Percentiles rank a stretch among this genome's conserved stretches.
phyloP scores from a whole-genome alignment of 1,140 invertebrate species.

The Pogonomyrmex californicus region DNA sequence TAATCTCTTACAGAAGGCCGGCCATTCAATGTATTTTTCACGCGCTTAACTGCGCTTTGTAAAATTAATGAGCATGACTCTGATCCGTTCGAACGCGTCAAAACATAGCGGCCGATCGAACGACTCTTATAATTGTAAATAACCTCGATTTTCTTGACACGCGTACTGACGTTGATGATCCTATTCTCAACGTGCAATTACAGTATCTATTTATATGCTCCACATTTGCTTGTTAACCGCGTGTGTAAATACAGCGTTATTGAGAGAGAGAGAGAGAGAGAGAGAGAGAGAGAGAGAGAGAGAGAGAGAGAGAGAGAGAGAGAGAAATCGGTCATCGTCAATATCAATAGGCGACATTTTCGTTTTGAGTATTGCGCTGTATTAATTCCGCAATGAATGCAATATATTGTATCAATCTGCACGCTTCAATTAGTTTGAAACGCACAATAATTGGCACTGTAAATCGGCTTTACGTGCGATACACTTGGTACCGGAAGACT shows the following conservation, averaged over 20 bases:
- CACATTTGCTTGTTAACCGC: constrained; percentile 15
- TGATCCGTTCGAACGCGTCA: constrained; percentile 40
- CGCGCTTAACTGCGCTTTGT: background rate
- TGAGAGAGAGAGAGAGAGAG: background rate
- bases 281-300: no score
- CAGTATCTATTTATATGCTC: background rate
- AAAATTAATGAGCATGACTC: constrained; percentile 22
- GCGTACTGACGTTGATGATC: constrained; percentile 1
- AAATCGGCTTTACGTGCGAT: constrained; percentile 31
- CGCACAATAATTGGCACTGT: constrained; percentile 34
- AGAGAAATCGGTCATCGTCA: background rate
- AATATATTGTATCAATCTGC: constrained; percentile 47
- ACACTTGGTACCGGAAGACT: constrained; percentile 40
- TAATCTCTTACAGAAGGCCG: constrained; percentile 55
- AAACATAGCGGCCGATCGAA: constrained; percentile 35
- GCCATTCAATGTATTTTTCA: constrained; percentile 37
- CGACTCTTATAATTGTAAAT: constrained; percentile 15
- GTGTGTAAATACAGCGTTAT: background rate
- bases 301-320: background rate
- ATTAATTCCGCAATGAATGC: constrained; percentile 43
- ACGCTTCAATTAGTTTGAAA: constrained; percentile 56
- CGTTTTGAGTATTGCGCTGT: background rate
- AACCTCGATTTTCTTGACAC: constrained; percentile 1
- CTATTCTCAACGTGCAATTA: constrained; percentile 31
- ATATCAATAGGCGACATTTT: constrained; percentile 24